Conservation (phyloP, 2,113 vertebrate genomes). For the Progne subis region DNA sequence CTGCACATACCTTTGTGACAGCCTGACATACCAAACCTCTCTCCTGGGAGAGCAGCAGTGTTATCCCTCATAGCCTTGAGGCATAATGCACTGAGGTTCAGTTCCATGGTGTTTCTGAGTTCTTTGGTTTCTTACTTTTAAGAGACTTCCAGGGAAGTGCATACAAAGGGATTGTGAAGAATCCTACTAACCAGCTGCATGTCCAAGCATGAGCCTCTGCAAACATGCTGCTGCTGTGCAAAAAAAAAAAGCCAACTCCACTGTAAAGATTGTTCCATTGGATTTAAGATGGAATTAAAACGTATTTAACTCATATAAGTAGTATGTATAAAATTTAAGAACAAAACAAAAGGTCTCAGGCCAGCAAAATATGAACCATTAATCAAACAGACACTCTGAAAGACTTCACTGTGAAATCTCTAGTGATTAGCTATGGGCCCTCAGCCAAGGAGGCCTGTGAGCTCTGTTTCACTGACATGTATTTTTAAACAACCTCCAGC, state of each 20-base stretch:
- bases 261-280: neutral
- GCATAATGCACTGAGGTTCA: neutral
- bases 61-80: neutral
- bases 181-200: neutral
- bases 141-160: neutral
- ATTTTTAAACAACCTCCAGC: conserved; percentile 50
- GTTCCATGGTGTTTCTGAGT: neutral
- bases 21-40: neutral
- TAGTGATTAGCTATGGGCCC: conserved; percentile 7
- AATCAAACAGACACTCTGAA: neutral
- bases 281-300: conserved; percentile 19
- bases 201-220: neutral
- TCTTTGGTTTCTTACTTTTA: neutral
- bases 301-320: neutral
- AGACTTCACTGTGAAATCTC: neutral
- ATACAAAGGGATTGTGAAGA: neutral
- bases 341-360: conserved; percentile 12
- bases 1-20: neutral
- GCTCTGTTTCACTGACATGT: conserved; percentile 37
- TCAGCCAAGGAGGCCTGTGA: neutral
- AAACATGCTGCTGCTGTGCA: neutral
- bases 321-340: conserved; percentile 19
- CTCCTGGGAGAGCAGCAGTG: neutral
- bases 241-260: neutral
- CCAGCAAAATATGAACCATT: conserved; percentile 19